phyloP scores from a whole-genome alignment of 2,113 vertebrate genomes.

The Cyrtonyx montezumae region DNA sequence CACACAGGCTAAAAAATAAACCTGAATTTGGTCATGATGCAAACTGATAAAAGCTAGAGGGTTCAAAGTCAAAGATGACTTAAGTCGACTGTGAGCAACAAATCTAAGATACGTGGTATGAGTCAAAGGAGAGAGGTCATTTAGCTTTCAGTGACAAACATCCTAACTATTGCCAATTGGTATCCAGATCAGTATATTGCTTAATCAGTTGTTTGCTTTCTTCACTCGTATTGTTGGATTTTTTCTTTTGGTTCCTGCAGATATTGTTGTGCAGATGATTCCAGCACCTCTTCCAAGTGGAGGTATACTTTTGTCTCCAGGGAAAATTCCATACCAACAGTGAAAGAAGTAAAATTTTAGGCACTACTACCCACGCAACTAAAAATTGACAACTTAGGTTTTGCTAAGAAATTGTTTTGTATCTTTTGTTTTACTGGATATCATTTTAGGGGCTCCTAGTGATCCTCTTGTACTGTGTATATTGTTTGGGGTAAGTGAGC shows the following conservation, averaged over 20 bases:
- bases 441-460: background rate
- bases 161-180: background rate
- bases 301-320: background rate
- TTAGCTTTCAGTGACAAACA: background rate
- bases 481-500: background rate
- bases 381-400: background rate
- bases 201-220: background rate
- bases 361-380: background rate
- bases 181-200: background rate
- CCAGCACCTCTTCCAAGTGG: background rate
- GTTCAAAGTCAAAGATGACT: constrained; percentile 43
- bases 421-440: background rate
- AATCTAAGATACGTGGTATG: background rate
- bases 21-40: constrained; percentile 36
- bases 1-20: background rate
- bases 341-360: background rate
- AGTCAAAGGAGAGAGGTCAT: background rate
- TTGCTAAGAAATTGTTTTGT: background rate
- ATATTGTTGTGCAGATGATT: background rate
- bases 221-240: background rate
- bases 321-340: background rate
- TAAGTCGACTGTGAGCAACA: constrained; percentile 15
- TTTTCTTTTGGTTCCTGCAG: background rate
- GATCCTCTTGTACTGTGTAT: background rate
- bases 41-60: constrained; percentile 15